Base-by-base conservation (phyloP, 2,113 vertebrate species). In the Patagioenas fasciata region DNA sequence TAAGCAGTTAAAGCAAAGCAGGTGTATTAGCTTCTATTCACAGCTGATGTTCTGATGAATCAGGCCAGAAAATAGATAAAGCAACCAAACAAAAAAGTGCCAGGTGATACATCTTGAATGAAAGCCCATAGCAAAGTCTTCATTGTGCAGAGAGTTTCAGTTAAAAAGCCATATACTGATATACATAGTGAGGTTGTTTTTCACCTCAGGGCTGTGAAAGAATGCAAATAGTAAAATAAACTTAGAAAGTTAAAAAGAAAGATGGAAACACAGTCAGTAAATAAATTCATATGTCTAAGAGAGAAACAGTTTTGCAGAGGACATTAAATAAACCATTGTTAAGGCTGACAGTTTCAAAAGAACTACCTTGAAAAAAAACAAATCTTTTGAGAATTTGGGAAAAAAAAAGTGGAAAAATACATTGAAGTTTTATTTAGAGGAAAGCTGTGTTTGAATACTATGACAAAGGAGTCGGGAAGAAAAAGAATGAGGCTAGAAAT, bases 1-100 rank as follows among this genome's bases (percentile, higher is more conserved):
- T 40, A n/a, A 91, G 26, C 56, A 80, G 34, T 86, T 75, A 79
- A 89, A 96, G 91, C 58, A 94, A 91, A 93, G 70, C 38, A 83
- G 66, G 25, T 83, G 4, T 62, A 83, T 87, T 82, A 51, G 10
- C 62, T 69, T 95, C 40, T 88, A 13, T 91, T 82, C 88, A 87
- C 1, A 7, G n/a, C n/a, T 72, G 51, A 89, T 66, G 28, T 61
- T 80, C 13, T 34, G 89, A 5, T 79, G 51, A 89, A 80, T 93
- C 65, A 86, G 73, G 38, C 26, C 47, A 85, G 58, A 86, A 89
- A 91, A 91, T 56, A 23, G 69, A 67, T 65, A 56, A 95, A 83
- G 61, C 34, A 70, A 65, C 10, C 31, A 42, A 89, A 28, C 11
- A 61, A 70, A 91, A 75, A 54, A 29, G 44, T 60, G 16, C 61